Base-by-base conservation (phyloP, 1,140 invertebrate genomes). In the Lamellibrachia luymesi region DNA sequence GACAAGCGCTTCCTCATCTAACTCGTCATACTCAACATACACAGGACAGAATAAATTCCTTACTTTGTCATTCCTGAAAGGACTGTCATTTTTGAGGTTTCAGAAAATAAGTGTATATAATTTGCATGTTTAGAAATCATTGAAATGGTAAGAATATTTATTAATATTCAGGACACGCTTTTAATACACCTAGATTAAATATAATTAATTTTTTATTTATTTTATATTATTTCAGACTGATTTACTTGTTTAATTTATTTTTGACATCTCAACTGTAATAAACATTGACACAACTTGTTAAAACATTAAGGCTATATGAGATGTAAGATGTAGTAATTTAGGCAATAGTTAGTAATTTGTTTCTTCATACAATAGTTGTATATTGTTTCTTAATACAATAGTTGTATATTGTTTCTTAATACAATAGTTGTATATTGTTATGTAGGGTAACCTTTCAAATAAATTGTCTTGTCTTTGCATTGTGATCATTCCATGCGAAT, bases 1-100 rank as follows among this genome's bases (percentile, higher is more conserved):
- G 97, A 98, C 95, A 97, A 97, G 94, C 96, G 97, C 95, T 98
- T 98, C 94, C 94, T 96, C 6, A 96, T 96, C 50, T 96, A 95
- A 95, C 50, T 6, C 27, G 92, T 10, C 13, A 80, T 80, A 22
- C 13, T 22, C 17, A 22, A 10, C 5, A 22, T 22, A 80, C 64
- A 80, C 13, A 2, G 64, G 64, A 80, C 64, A 80, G 8, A 2
- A 80, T 22, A 22, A 80, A 22, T 80, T 80, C 25, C 64, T 80
- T 17, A 80, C 64, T 22, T 4, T 10, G 25, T 22, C 64, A 38
- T 38, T 38, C 38, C 0, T 38, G 38, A 80, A 80, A 80, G 64
- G 64, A 10, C 25, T 80, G 25, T 80, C 5, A 80, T 80, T 8
- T 80, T 80, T 80, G 6, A 56, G 52, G 13, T 56, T 56, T 56